Evolutionary conservation across 2,113 vertebrate species (phyloP).

Genomic region (Diadophis punctatus): DNA sequence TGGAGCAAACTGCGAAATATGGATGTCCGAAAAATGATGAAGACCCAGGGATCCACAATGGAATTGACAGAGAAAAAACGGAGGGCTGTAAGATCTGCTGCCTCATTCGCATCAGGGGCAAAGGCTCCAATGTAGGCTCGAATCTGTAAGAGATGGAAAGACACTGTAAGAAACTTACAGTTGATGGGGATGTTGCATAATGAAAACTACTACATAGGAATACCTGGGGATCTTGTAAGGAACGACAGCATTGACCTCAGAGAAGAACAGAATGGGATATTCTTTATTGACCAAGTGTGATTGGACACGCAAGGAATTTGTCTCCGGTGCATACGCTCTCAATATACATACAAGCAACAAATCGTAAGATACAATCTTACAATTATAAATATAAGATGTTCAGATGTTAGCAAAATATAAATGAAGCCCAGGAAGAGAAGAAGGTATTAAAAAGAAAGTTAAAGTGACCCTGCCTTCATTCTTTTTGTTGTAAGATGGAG

Average conservation of each 20-base stretch:
- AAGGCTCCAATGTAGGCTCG: conserved; percentile 70
- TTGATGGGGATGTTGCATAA: not conserved
- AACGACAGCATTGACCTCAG: not conserved
- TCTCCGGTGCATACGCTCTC: not conserved
- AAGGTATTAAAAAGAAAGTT: not conserved
- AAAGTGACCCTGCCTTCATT: not conserved
- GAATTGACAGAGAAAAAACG: conserved; percentile 76
- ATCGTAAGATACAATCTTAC: too few relatives aligned
- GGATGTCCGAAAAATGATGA: conserved; percentile 80
- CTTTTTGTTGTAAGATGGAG: not conserved
- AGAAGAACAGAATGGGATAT: not conserved
- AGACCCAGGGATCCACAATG: conserved; percentile 78
- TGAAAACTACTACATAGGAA: not conserved
- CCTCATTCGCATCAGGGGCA: conserved; percentile 39
- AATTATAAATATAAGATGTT: not conserved
- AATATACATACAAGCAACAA: not conserved
- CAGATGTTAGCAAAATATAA: not conserved
- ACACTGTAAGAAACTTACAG: not conserved
- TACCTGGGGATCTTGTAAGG: not conserved
- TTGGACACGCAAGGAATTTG: not conserved
- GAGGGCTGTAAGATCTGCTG: conserved; percentile 67
- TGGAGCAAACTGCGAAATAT: conserved; percentile 66
- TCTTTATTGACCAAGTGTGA: not conserved
- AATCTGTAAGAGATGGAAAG: conserved; percentile 50
- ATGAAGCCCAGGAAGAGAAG: not conserved